Evolutionary conservation across 1,140 invertebrate genomes (phyloP), one percentile per base, ranked within the genome.

Genomic region (Drosophila ficusphila): DNA sequence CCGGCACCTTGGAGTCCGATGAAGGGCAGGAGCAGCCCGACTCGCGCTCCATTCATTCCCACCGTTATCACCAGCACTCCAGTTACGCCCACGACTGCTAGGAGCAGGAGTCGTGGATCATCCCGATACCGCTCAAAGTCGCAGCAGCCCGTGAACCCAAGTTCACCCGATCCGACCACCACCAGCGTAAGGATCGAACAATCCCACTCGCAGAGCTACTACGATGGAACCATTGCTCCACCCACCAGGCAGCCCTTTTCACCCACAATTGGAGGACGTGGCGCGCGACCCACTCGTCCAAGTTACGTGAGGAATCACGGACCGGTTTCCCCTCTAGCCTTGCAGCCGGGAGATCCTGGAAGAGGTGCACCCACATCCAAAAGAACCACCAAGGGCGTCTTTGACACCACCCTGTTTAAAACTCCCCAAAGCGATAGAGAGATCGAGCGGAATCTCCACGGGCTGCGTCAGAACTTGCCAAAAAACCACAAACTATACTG

Each of bases 401-500:
- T 89, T 6, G 85, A 90, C 16, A 90, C 89, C n/a, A 90, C 89
- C 19, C 53, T 83, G 23, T 90, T 90, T 33, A 90, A 90, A 53
- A 89, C 68, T 21, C 89, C 89, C 0, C 64, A 61, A 12, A 86
- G 56, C 47, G 81, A 90, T 48, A 19, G 69, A 4, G 75, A 89
- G 39, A 52, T 77, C 31, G 75, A 85, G 14, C 57, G 53, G 0
- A 58, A 79, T 18, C 57, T 90, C 0, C 53, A 67, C 12, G 41
- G 58, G 6, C 39, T 82, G 31, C 71, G 72, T 34, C 79, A 71
- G 48, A 85, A 67, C 69, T 90, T 91, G 76, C 90, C 90, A 76
- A 91, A 90, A 89, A 91, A 91, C 68, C 90, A 91, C 53, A 91
- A 91, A 79, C 56, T 90, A 48, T 89, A 78, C 57, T 89, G 69